These are phyloP conservation scores for Thripadectes ignobilis DNA, from an alignment of 2,797 vertebrate genomes.

Conservation along the genomic window DNA sequence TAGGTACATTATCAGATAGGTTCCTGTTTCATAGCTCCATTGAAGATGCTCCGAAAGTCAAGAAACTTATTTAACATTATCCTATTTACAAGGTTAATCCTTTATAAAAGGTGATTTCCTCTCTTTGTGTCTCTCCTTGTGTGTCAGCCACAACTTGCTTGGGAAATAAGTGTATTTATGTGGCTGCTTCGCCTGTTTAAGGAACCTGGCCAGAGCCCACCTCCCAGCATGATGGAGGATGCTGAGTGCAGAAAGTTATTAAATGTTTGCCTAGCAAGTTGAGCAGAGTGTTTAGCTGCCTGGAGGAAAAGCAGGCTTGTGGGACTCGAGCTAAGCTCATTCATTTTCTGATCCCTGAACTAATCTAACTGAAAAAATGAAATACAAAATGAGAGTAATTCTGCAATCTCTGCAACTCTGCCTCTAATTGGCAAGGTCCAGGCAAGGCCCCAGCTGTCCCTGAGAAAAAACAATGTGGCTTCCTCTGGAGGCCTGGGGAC, in stretches of 20 bases:
- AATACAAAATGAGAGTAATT: slow-evolving; percentile 8
- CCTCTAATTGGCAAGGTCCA: not conserved
- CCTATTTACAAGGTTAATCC: not conserved
- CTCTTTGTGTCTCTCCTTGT: not conserved
- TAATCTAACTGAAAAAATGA: slow-evolving; percentile 36
- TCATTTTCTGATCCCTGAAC: slow-evolving; percentile 56
- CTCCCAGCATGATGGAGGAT: not conserved
- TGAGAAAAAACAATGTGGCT: not conserved
- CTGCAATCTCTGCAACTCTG: slow-evolving; percentile 7
- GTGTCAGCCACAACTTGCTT: fast-evolving
- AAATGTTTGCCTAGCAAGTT: slow-evolving; percentile 42
- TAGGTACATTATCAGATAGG: fast-evolving
- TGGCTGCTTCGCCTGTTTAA: not conserved
- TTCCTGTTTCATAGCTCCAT: not conserved
- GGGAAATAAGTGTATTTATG: not conserved
- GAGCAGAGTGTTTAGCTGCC: slow-evolving; percentile 1
- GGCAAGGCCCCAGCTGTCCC: not conserved
- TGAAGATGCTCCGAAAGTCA: not conserved
- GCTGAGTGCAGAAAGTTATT: slow-evolving; percentile 26
- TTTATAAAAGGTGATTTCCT: not conserved
- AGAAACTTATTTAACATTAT: not conserved
- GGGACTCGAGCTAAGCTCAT: slow-evolving; percentile 27
- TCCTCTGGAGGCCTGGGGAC: not conserved
- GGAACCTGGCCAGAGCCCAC: not conserved
- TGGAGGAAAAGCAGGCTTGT: slow-evolving; percentile 29